Evolutionary conservation across 2,888 invertebrate species (phyloP), one percentile per base, ranked within the genome.

Genomic region (Nomada goodeniana): DNA sequence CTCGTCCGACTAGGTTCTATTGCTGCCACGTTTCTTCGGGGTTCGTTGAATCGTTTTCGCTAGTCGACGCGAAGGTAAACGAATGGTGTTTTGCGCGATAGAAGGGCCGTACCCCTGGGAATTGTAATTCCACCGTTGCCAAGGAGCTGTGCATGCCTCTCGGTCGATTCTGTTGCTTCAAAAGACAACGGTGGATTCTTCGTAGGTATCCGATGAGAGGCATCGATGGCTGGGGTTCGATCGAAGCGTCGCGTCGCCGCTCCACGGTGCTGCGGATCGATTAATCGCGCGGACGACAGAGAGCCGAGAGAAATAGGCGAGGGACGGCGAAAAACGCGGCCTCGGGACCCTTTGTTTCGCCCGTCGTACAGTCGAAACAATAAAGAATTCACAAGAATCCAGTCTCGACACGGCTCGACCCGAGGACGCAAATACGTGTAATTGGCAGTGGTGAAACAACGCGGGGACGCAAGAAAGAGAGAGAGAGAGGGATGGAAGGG

Each of bases 341-440:
- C 70, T 4, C 29, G 29, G 52, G 63, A 50, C 47, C 71, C 79
- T 80, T 83, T 81, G 77, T 81, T 57, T 74, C 55, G 23, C 29
- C 64, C 76, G 71, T 60, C 67, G 76, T 67, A 64, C 60, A 80
- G 61, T 77, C 61, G 83, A 61, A 76, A 73, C 77, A 77, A 85
- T 84, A 76, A 84, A 84, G 84, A 83, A 84, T 80, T 83, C 83
- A 83, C 59, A 80, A 80, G 84, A 84, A 83, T 84, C 83, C 76
- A 71, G 83, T 65, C 80, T 73, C 83, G 76, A 60, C 70, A 59
- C 75, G 81, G 44, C 68, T 71, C 76, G 55, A 69, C 52, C 76
- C 71, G 83, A 69, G 83, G 73, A 80, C 76, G 84, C 84, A 83
- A 84, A 83, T 84, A 83, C 83, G 80, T 84, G 84, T 84, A 84